Base-by-base conservation (phyloP, 1,140 invertebrate genomes). In the Leptinotarsa lineolata region DNA sequence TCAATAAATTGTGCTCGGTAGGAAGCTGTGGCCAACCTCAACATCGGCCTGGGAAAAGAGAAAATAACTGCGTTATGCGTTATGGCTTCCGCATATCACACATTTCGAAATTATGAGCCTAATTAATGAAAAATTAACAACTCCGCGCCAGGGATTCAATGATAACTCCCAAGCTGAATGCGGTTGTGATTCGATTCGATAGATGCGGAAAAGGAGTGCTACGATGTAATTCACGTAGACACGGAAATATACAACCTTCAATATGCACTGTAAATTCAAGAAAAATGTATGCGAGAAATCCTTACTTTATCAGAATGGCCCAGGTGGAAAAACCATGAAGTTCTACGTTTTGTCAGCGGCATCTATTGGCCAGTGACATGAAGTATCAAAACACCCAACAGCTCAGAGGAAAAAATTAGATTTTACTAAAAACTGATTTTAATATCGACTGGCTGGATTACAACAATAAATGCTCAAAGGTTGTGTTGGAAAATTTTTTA, bases 1-100 rank as follows among this genome's bases (percentile, higher is more conserved):
- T 39, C 66, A 45, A 68, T 68, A 68, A 68, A 68, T 68, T 68
- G 66, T 68, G 30, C 66, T 68, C 66, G n/a, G 45, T 68, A 68
- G 66, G 66, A 46, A 68, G 66, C 66, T 68, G 45, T 21, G 45
- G 39, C 66, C n/a, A 21, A 45, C 39, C 44, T 68, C 65, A 45
- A 21, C 45, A 68, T 48, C 45, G 21, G 30, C 66, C 20, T 46
- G 66, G 66, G 30, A 68, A 21, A 68, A 67, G 24, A 68, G 66
- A 68, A 68, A 68, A 68, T 68, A 48, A 68, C 20, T 48, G 45
- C 30, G 24, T 22, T 65, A 46, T 68, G 45, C 45, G 30, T 45
- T 44, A 68, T 45, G 30, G 66, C 66, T 68, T 68, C 66, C 66
- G 66, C 66, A 68, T 68, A 46, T 68, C 45, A 68, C 45, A 68